Evolutionary conservation across 37 sponge, comb jelly and placozoan species (phyloP).

Genomic region (Spongilla lacustris): DNA sequence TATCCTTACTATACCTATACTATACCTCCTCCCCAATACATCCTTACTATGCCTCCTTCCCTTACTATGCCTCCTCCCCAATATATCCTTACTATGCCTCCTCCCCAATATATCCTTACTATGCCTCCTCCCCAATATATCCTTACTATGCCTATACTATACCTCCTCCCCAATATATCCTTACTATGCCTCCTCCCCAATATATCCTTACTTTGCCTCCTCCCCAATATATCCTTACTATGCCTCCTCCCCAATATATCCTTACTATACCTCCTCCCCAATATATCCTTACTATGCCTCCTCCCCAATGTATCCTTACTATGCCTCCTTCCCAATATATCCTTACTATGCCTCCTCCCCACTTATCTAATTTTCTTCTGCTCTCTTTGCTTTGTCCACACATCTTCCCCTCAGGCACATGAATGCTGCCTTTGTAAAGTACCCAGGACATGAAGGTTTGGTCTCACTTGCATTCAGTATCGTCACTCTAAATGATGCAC

Average conservation of each 20-base stretch:
- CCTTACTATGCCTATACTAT: no score
- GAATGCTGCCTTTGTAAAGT: not conserved
- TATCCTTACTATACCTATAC: not conserved
- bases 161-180: not conserved
- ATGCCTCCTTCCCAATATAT: not conserved
- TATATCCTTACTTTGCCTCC: no score
- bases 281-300: no score
- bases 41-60: no score
- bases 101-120: not conserved
- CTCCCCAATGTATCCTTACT: not conserved
- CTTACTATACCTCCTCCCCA: not conserved
- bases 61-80: no score
- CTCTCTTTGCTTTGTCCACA: not conserved
- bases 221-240: not conserved
- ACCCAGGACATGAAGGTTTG: slow-evolving; percentile 9
- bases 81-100: no score
- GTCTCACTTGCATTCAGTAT: not conserved
- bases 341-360: not conserved
- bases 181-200: no score
- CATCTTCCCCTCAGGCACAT: not conserved
- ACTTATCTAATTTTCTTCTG: not conserved
- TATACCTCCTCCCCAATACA: not conserved
- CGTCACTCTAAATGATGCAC: not conserved
- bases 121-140: not conserved
- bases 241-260: not conserved